Base-by-base conservation (phyloP, 2,797 vertebrate species). In the Caiman crocodilus region DNA sequence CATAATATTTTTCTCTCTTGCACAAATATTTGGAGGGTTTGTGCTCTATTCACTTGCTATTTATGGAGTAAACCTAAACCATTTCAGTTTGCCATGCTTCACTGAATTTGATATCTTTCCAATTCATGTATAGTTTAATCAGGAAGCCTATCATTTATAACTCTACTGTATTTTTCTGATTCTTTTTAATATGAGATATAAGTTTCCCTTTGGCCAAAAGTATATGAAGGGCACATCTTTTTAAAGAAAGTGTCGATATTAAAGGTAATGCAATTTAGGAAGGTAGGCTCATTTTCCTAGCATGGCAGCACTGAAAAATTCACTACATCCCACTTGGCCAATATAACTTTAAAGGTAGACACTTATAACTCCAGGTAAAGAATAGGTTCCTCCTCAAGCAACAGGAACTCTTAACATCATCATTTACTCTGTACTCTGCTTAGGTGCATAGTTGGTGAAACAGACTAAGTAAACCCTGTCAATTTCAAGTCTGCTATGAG, bases 81-180 rank as follows among this genome's bases (percentile, higher is more conserved):
- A 79, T 57, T 74, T 16, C 71, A 75, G 85, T 55, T 67, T 59
- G 90, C 16, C 1, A 2, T 4, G 50, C 11, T 76, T 87, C 21
- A 79, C 5, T 58, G 60, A 32, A 89, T 28, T 79, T 77, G 79
- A 59, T 9, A 64, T 76, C 60, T 92, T 77, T 73, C 55, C 42
- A 81, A 57, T 84, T 60, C 12, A n/a, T 55, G 35, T 89, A 92
- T n/a, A 91, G 85, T 76, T 88, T 83, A 81, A 71, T 10, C 2
- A 74, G 59, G 87, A 95, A 82, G n/a, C 20, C 82, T 56, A 64
- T 88, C 8, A 84, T 84, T 89, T 81, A 81, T 23, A 93, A 67
- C 14, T 65, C 17, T 50, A 67, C 21, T 85, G 89, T 76, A 69
- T 88, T 82, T n/a, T 64, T 69, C 10, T 20, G 85, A 58, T 30